Percentiles rank a stretch among this genome's conserved stretches.
phyloP scores from a whole-genome alignment of 2,888 invertebrate genomes.

The Dilophus febrilis region DNA sequence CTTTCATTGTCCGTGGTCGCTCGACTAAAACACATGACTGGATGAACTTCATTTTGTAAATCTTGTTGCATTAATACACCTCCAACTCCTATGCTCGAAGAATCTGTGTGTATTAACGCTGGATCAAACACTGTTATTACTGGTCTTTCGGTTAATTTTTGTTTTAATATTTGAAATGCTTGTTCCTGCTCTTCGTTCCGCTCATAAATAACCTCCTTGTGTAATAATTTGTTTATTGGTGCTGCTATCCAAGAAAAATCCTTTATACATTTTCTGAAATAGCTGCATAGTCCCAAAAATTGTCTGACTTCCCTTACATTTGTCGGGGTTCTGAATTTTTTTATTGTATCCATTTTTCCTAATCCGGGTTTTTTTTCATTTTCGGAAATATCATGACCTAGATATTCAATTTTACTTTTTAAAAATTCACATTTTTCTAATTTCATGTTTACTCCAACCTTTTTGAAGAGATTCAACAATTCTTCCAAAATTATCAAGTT shows the following conservation, averaged over 20 bases:
- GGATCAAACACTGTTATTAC: too few species aligned
- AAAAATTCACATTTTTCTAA: slow-evolving; percentile 18
- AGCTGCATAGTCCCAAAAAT: slow-evolving; percentile 19
- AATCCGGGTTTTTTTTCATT: slow-evolving; percentile 15
- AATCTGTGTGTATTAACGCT: too few species aligned
- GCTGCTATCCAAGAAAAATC: slow-evolving; percentile 14
- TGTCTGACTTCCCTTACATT: slow-evolving; percentile 11
- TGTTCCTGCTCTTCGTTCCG: background rate
- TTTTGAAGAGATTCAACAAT: slow-evolving; percentile 13
- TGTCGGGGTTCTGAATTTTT: slow-evolving; percentile 11
- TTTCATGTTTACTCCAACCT: slow-evolving; percentile 15
- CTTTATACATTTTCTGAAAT: slow-evolving; percentile 19
- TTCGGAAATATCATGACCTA: slow-evolving; percentile 14
- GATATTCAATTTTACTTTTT: slow-evolving; percentile 13
- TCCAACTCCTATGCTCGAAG: too few species aligned
- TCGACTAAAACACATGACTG: too few species aligned
- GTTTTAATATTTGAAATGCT: background rate
- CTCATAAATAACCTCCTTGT: background rate
- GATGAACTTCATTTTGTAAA: too few species aligned
- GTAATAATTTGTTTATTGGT: slow-evolving; percentile 14
- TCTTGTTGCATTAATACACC: too few species aligned
- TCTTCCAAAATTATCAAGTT: slow-evolving; percentile 10
- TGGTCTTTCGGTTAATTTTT: background rate
- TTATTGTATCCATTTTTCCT: slow-evolving; percentile 11
- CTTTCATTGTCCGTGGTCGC: too few species aligned